Percentiles rank a stretch among this genome's conserved stretches.
Conservation (phyloP, 2,113 vertebrate species). For the Scopus umbretta region DNA sequence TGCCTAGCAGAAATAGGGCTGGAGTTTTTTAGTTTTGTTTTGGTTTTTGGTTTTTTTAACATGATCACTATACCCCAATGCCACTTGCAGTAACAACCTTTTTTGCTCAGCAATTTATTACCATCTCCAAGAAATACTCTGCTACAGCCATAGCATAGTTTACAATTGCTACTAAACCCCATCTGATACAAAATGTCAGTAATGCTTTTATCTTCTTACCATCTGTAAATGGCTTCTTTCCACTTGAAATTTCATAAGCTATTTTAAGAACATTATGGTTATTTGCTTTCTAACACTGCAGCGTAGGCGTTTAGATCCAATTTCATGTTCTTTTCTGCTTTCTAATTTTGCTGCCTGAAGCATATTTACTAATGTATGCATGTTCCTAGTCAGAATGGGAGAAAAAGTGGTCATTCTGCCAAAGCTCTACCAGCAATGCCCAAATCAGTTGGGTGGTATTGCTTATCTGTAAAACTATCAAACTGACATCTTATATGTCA, state of each 20-base stretch:
- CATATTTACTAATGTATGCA: slow-evolving; percentile 19
- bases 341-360: slow-evolving; percentile 55
- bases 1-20: background rate
- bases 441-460: background rate
- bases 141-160: background rate
- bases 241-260: slow-evolving; percentile 30
- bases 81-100: background rate
- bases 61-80: background rate
- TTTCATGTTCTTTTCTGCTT: slow-evolving; percentile 43
- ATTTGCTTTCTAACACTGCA: slow-evolving; percentile 51
- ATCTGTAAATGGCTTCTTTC: slow-evolving; percentile 30
- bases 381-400: background rate
- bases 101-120: background rate
- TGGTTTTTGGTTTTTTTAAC: background rate
- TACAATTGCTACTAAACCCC: background rate
- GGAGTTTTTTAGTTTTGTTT: background rate
- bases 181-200: background rate
- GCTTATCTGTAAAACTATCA: background rate
- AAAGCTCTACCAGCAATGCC: background rate
- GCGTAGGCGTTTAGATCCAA: background rate
- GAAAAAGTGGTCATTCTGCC: slow-evolving; percentile 16
- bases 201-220: background rate
- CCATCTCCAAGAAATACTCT: background rate
- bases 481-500: background rate
- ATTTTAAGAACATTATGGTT: slow-evolving; percentile 43